Percentiles rank a stretch among this genome's conserved stretches.
Conservation (phyloP, 2,888 invertebrate species). For the Eumerus sabulonum region DNA sequence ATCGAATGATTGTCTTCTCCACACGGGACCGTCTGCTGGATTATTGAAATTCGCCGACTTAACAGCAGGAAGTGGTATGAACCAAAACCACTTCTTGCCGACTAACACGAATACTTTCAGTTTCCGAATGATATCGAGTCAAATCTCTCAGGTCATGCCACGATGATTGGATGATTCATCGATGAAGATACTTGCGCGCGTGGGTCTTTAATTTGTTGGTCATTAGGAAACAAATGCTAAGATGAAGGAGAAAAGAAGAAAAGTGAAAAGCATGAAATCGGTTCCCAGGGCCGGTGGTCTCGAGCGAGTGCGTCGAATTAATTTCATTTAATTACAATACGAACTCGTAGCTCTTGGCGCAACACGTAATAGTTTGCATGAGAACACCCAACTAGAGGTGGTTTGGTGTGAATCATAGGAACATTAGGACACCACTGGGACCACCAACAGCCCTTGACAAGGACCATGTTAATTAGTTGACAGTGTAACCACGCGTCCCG, state of each 20-base stretch:
- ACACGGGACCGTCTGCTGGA: not conserved
- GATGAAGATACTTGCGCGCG: constrained; percentile 23
- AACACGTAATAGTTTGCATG: no score
- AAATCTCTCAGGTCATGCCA: constrained; percentile 23
- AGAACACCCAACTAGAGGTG: no score
- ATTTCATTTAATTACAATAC: constrained; percentile 43
- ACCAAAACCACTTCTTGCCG: not conserved
- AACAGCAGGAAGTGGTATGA: no score
- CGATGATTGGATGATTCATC: constrained; percentile 23
- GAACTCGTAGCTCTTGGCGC: constrained; percentile 16
- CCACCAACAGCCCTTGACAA: no score
- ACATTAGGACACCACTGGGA: no score
- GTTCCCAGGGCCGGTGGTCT: constrained; percentile 1
- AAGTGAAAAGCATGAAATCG: constrained; percentile 45
- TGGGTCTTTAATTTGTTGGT: constrained; percentile 10
- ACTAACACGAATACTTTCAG: not conserved
- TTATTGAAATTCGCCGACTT: not conserved
- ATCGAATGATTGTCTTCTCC: not conserved
- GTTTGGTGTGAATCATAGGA: no score
- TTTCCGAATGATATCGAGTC: not conserved
- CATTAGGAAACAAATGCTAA: not conserved
- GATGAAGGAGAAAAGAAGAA: not conserved
- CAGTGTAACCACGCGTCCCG: constrained; percentile 9
- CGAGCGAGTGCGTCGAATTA: constrained; percentile 27
- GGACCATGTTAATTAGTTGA: no score